Base-by-base conservation (phyloP, 2,888 invertebrate species). In the Chirona hameri region DNA sequence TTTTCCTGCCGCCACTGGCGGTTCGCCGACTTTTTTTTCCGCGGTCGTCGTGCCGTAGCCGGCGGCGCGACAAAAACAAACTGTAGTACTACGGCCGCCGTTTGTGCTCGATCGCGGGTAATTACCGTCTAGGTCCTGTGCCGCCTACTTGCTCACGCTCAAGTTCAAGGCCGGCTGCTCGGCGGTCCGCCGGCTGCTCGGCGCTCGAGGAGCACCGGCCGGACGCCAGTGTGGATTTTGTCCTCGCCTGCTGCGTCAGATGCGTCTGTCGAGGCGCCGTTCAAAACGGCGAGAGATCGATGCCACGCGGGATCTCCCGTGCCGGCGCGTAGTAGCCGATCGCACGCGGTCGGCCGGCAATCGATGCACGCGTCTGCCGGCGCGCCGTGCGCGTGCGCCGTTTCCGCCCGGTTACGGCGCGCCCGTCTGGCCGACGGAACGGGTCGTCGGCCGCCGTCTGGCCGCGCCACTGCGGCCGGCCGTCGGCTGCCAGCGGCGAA, bases 301-400 rank as follows among this genome's bases (percentile, higher is more conserved):
- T 72, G 76, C 27, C 46, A 46, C 76, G 76, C 65, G 65, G 52
- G 52, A 24, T 65, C 72, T 39, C 39, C 39, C 76, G 76, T 46
- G 46, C 46, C 69, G 14, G 69, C 14, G 27, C 39, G 76, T 76
- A 76, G 39, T 76, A 31, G 76, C 15, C 12, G 76, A 39, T 76
- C 76, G 10, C 76, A 46, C 76, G 24, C 27, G 24, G 21, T 39
- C 21, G 21, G 31, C 24, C 46, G 76, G 24, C 46, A 46, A 46
- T 76, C 76, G 76, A 76, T 76, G 76, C 39, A 39, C 76, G 72
- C 31, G 72, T 31, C 76, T 46, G 24, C 46, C 2, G 31, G 27
- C n/a, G 3, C 27, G 69, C 72, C 29, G 39, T 39, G 76, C 72
- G 72, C 76, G 39, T 76, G 76, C 76, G 76, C 76, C 21, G 72